Evolutionary conservation across 1,140 invertebrate species (phyloP).

Genomic region (Ceratosolen solmsi): DNA sequence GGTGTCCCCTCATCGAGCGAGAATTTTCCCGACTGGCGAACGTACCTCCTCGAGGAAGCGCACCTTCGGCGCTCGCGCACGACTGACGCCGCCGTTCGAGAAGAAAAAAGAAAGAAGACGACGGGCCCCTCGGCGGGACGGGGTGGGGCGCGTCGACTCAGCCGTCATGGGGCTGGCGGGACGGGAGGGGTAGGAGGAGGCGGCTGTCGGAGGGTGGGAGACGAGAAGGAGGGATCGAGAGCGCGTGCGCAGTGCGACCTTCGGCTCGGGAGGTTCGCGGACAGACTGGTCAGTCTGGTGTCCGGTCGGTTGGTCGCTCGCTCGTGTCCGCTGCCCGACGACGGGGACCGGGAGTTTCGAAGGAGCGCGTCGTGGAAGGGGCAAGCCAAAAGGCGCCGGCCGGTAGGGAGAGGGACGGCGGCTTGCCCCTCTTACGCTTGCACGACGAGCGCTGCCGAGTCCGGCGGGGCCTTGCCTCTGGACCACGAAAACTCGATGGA

Average conservation of each 20-base stretch:
- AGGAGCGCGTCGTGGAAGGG: constrained; percentile 2
- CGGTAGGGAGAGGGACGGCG: neutral
- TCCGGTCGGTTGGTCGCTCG: constrained; percentile 5
- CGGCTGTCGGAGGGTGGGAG: neutral
- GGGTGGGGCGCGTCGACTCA: no score
- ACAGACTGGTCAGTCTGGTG: constrained; percentile 52
- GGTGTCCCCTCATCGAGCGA: neutral
- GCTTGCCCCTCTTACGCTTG: constrained; percentile 29
- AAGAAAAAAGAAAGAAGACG: neutral
- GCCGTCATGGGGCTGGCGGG: neutral
- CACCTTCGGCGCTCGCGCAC: neutral
- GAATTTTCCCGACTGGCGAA: neutral
- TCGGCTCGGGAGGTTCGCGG: constrained; percentile 24
- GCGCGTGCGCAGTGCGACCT: constrained; percentile 11
- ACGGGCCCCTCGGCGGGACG: no score
- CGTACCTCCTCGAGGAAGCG: neutral
- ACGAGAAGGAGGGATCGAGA: neutral
- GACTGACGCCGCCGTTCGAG: neutral
- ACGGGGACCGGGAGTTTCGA: constrained; percentile 30
- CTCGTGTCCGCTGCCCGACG: neutral
- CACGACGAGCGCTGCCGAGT: neutral
- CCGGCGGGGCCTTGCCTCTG: neutral
- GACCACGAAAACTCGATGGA: neutral
- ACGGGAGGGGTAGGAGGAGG: neutral
- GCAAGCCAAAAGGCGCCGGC: neutral